Conservation (phyloP, 2,113 vertebrate genomes). For the Oxygymnocypris stewartii region DNA sequence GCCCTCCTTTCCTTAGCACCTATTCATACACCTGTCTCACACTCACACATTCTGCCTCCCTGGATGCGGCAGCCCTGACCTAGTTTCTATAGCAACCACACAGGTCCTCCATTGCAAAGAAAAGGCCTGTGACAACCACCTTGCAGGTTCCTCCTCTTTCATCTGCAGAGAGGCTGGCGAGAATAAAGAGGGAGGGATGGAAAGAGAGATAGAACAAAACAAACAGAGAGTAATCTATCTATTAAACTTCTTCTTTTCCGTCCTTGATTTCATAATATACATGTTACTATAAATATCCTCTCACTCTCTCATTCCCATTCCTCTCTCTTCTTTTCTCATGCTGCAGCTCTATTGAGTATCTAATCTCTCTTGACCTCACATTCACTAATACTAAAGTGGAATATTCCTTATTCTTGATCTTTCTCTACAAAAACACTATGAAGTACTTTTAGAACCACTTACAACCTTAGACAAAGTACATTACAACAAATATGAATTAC, state of each 20-base stretch:
- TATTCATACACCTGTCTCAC: constrained; percentile 50
- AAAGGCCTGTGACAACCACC: constrained; percentile 52
- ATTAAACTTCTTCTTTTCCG: background rate
- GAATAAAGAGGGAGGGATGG: background rate
- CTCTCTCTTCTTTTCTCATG: background rate
- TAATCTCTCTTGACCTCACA: background rate
- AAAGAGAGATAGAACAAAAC: constrained; percentile 7
- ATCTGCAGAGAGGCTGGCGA: constrained; percentile 20
- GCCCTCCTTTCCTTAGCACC: constrained; percentile 45
- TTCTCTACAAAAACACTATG: background rate
- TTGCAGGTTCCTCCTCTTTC: constrained; percentile 53
- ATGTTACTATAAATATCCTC: constrained; percentile 25
- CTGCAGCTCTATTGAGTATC: background rate
- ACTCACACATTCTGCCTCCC: constrained; percentile 57
- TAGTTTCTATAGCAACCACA: constrained; percentile 73
- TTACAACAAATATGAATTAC: background rate
- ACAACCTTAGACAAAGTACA: background rate
- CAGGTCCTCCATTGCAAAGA: constrained; percentile 47
- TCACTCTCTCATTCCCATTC: background rate
- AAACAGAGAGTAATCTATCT: constrained; percentile 17
- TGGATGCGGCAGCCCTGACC: constrained; percentile 66
- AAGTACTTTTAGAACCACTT: background rate
- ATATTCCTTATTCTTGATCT: background rate
- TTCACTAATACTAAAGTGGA: background rate
- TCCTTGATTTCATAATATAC: constrained; percentile 4